A percentile compares a stretch with the other conserved stretches of the same genome.
Conservation (phyloP, 2,113 vertebrate genomes). For the Carlito syrichta region DNA sequence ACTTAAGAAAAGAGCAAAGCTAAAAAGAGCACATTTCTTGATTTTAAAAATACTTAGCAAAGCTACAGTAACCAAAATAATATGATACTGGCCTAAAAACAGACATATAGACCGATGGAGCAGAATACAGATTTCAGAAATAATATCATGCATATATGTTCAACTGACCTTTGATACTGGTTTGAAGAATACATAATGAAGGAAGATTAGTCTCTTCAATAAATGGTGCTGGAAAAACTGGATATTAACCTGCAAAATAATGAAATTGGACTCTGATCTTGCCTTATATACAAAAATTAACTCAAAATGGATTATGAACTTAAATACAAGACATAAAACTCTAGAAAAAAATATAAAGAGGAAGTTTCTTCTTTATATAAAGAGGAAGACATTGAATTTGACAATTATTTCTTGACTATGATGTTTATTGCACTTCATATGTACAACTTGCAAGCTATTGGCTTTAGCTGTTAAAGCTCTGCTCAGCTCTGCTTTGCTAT, state of each 20-base stretch:
- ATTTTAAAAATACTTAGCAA: neutral
- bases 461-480: neutral
- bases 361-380: neutral
- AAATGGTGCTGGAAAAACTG: neutral
- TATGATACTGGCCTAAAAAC: neutral
- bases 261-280: neutral
- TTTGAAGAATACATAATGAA: neutral
- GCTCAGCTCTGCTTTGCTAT: neutral
- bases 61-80: neutral
- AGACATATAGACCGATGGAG: neutral
- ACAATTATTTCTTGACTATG: neutral
- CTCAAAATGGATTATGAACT: neutral
- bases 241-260: neutral
- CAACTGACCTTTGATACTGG: neutral
- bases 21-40: neutral
- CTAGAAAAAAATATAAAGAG: neutral
- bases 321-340: neutral
- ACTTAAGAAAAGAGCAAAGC: neutral
- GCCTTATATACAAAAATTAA: neutral
- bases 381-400: neutral
- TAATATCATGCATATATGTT: neutral
- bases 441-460: neutral
- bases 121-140: neutral
- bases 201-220: neutral
- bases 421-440: neutral